A percentile compares a stretch with the other conserved stretches of the same genome.
Evolutionary conservation across 2,888 invertebrate species (phyloP).

Genomic region (Rhingia campestris): DNA sequence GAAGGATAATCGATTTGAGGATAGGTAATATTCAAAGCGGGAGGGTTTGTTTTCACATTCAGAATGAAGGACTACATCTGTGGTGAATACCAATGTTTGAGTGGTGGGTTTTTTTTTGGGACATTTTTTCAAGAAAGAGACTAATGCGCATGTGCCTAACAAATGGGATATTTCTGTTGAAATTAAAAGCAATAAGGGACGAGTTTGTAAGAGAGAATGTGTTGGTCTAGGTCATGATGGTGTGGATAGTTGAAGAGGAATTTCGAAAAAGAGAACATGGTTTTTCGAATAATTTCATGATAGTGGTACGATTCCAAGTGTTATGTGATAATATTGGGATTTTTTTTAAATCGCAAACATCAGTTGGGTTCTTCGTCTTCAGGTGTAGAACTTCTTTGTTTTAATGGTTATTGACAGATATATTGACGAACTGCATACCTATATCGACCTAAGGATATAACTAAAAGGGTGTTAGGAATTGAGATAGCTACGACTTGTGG

Average conservation of each 20-base stretch:
- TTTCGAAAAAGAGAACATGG: neutral
- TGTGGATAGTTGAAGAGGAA: neutral
- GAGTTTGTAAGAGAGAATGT: too few relatives aligned
- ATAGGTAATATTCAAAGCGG: constrained; percentile 9
- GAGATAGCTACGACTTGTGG: neutral
- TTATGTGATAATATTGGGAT: too few relatives aligned
- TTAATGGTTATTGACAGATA: too few relatives aligned
- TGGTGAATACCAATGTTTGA: neutral
- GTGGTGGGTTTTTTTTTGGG: constrained; percentile 22
- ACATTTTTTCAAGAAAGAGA: neutral
- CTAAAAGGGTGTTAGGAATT: neutral
- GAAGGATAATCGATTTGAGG: constrained; percentile 29
- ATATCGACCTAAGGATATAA: neutral
- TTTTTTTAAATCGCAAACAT: too few relatives aligned
- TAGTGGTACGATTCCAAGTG: too few relatives aligned
- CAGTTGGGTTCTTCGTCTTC: too few relatives aligned
- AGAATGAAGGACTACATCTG: constrained; percentile 13
- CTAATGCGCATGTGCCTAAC: neutral
- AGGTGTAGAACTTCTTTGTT: too few relatives aligned
- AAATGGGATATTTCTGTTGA: too few relatives aligned
- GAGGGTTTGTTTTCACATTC: neutral
- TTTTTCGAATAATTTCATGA: too few relatives aligned
- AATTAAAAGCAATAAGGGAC: too few relatives aligned
- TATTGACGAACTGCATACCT: neutral
- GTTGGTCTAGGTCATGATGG: neutral